These are phyloP conservation scores for Agapornis canus DNA, from an alignment of 2,797 vertebrate species.

Conservation along the genomic window DNA sequence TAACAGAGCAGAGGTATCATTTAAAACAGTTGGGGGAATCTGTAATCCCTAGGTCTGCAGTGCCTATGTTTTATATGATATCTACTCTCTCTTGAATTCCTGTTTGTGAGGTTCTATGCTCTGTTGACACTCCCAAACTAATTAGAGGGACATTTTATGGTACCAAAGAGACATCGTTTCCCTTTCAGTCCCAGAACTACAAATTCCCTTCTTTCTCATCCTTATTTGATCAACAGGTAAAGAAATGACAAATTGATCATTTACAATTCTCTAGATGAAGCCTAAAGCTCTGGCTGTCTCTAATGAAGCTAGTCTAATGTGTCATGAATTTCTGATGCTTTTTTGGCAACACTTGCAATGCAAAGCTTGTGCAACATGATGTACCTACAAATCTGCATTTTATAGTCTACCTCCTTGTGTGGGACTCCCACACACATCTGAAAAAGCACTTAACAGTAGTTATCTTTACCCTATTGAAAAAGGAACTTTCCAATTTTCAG, in stretches of 20 bases:
- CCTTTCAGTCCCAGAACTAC: not conserved
- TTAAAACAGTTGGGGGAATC: not conserved
- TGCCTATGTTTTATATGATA: not conserved
- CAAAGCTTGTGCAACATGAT: not conserved
- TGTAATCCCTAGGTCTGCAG: not conserved
- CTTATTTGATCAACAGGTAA: constrained; percentile 38
- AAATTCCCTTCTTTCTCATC: not conserved
- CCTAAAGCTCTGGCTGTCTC: not conserved
- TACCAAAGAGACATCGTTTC: not conserved
- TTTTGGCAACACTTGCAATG: not conserved
- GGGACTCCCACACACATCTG: not conserved
- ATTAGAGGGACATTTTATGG: constrained; percentile 6
- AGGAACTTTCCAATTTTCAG: constrained; percentile 64
- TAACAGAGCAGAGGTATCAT: not conserved
- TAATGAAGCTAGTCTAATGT: constrained; percentile 4
- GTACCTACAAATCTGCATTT: not conserved
- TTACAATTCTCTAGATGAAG: constrained; percentile 32
- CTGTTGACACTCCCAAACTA: not conserved
- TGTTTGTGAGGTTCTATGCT: not conserved
- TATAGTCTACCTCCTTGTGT: not conserved
- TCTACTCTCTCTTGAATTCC: not conserved
- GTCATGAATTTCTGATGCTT: constrained; percentile 28
- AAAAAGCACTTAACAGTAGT: constrained; percentile 1
- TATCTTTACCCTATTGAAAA: constrained; percentile 52
- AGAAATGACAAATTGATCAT: constrained; percentile 24